Evolutionary conservation across 2,113 vertebrate genomes (phyloP), one percentile per base, ranked within the genome.

Genomic region (Caranx ignobilis): DNA sequence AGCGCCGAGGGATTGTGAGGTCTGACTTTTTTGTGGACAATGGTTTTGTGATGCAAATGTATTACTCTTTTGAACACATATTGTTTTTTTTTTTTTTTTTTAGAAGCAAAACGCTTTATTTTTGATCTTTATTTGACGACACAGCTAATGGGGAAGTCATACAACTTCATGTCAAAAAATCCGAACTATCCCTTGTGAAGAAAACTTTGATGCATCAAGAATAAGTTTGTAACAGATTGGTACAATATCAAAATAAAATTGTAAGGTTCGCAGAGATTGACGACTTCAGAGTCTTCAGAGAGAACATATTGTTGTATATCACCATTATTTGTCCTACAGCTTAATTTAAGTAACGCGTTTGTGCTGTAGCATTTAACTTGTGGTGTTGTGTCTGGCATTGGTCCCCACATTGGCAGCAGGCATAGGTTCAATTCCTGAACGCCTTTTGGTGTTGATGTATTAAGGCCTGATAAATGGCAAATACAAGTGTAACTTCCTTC

Each of bases 401-500:
- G 6, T 52, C 18, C 10, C 3, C 9, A 45, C 1, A 6, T 60
- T 3, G 2, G 32, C 61, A 8, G 6, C 54, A 9, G 39, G 16
- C 6, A 47, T n/a, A 5, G 13, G 1, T 72, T 55, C 57, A 11
- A 50, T 59, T 6, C 13, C 21, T 48, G 2, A 77, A 19, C 0
- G 0, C 50, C 50, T 60, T 15, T 19, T 64, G 13, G 2, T 80
- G 26, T 71, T 48, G 16, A 64, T 81, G 19, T 76, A 68, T 77
- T 37, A 55, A 54, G 11, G 0, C 26, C 10, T 56, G 56, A 64
- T 48, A 43, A 61, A 56, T 80, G 21, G 69, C 48, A 56, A 57
- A 57, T 15, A 56, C 21, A 64, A 75, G 21, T 78, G 74, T 62
- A 63, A 31, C 54, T 41, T 77, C 54, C 19, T 63, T 84, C 41